Evolutionary conservation across 2,797 vertebrate genomes (phyloP).

Genomic region (Lophius americanus): DNA sequence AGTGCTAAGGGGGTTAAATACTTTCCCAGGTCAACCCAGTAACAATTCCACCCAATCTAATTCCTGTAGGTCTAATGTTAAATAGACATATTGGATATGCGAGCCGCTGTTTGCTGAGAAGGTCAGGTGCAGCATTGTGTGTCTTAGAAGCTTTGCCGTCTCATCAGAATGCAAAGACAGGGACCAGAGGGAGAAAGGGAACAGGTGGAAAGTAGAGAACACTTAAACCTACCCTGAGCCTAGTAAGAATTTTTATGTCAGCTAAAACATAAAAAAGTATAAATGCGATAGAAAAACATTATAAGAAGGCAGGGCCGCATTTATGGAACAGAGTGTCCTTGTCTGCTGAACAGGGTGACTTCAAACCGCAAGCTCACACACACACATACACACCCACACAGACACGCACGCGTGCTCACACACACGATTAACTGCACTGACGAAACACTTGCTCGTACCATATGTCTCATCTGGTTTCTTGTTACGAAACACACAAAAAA

Average conservation of each 20-base stretch:
- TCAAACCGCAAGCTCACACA: not conserved
- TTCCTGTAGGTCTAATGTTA: slow-evolving; percentile 53
- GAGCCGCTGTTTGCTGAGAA: slow-evolving; percentile 58
- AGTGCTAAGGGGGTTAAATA: slow-evolving; percentile 13
- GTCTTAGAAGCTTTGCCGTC: slow-evolving; percentile 63
- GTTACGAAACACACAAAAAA: too few species aligned
- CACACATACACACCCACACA: not conserved
- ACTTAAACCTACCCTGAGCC: slow-evolving; percentile 29
- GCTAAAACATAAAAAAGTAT: slow-evolving; percentile 7
- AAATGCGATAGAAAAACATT: slow-evolving; percentile 11
- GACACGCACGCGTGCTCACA: not conserved
- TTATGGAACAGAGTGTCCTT: slow-evolving; percentile 36
- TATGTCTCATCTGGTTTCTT: slow-evolving; percentile 5
- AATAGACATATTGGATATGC: slow-evolving; percentile 52
- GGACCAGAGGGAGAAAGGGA: slow-evolving; percentile 44
- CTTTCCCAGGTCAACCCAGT: slow-evolving; percentile 32
- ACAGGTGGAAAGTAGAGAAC: slow-evolving; percentile 62
- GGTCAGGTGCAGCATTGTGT: slow-evolving; percentile 59
- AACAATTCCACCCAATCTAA: slow-evolving; percentile 31
- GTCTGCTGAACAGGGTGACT: slow-evolving; percentile 12
- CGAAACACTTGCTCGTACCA: slow-evolving; percentile 29
- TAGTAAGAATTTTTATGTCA: slow-evolving; percentile 16
- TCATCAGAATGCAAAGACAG: slow-evolving; percentile 78
- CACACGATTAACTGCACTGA: slow-evolving; percentile 1
- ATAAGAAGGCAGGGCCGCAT: slow-evolving; percentile 16